Conservation (phyloP, 2,888 invertebrate genomes). For the Drosophila borborema region DNA sequence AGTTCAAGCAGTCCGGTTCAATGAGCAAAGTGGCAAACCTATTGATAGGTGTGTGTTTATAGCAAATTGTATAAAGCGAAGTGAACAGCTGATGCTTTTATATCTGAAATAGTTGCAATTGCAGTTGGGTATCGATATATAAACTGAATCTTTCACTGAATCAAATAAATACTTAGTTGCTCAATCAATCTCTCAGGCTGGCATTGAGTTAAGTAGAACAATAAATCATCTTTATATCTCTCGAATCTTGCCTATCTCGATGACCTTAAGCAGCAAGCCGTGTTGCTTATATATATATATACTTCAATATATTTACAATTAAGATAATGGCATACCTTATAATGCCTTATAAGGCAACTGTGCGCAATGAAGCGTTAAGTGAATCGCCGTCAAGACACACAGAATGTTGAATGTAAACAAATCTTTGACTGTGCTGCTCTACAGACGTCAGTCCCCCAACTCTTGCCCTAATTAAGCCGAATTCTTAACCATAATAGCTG, state of each 20-base stretch:
- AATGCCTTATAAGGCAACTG: slow-evolving; percentile 23
- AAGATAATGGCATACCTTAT: slow-evolving; percentile 24
- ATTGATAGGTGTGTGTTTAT: slow-evolving; percentile 4
- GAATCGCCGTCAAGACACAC: slow-evolving; percentile 26
- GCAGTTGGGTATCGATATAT: too few relatives aligned
- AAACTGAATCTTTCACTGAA: too few relatives aligned
- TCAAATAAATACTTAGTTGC: too few relatives aligned
- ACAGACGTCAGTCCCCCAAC: background rate
- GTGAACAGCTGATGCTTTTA: background rate
- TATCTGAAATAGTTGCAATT: too few relatives aligned
- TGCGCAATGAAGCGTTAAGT: slow-evolving; percentile 42
- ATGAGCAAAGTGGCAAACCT: slow-evolving; percentile 51
- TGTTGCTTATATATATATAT: too few relatives aligned
- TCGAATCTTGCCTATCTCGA: background rate
- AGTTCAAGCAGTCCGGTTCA: slow-evolving; percentile 69
- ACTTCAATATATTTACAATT: slow-evolving; percentile 26
- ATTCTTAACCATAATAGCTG: slow-evolving; percentile 55
- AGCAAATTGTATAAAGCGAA: background rate
- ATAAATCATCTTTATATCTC: background rate
- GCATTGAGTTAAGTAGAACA: background rate
- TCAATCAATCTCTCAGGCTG: background rate
- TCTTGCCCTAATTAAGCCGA: slow-evolving; percentile 36
- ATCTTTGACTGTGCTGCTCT: too few relatives aligned
- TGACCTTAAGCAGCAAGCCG: background rate
- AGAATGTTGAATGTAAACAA: slow-evolving; percentile 27